phyloP scores from a whole-genome alignment of 2,113 vertebrate genomes.

The Hippoglossus stenolepis region DNA sequence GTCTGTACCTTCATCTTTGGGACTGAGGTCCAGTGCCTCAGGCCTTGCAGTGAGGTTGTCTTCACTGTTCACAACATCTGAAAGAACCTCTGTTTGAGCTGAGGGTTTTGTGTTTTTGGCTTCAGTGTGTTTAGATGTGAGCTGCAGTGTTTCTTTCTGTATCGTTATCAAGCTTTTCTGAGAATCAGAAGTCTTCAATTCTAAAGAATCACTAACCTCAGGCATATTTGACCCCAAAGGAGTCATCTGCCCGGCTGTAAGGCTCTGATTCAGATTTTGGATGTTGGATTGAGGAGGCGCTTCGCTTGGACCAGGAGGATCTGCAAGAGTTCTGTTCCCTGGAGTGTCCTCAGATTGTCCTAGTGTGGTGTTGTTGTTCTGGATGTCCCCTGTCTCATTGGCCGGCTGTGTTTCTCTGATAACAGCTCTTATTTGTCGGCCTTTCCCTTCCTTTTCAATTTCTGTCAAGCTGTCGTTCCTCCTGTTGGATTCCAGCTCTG shows the following conservation, averaged over 20 bases:
- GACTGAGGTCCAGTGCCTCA: background rate
- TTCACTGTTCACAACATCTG: constrained; percentile 3
- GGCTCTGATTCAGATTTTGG: constrained; percentile 12
- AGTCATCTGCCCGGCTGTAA: background rate
- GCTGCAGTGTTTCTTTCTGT: background rate
- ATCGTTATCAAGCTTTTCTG: background rate
- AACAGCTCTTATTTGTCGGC: constrained; percentile 39
- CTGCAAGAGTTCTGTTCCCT: background rate
- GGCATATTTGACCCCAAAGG: background rate
- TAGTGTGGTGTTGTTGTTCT: background rate
- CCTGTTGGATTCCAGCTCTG: background rate
- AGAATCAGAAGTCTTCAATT: background rate
- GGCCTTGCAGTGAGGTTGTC: background rate
- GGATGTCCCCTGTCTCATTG: background rate
- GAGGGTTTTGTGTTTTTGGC: background rate
- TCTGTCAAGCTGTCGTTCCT: background rate
- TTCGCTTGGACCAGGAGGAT: background rate
- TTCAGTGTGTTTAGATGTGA: background rate
- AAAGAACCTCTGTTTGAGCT: background rate
- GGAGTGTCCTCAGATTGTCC: background rate
- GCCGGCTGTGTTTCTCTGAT: background rate
- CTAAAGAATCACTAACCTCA: background rate
- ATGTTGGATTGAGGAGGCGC: constrained; percentile 1
- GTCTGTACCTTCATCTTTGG: background rate
- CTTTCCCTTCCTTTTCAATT: constrained; percentile 11